Evolutionary conservation across 2,113 vertebrate genomes (phyloP).

Genomic region (Nothoprocta pentlandii): DNA sequence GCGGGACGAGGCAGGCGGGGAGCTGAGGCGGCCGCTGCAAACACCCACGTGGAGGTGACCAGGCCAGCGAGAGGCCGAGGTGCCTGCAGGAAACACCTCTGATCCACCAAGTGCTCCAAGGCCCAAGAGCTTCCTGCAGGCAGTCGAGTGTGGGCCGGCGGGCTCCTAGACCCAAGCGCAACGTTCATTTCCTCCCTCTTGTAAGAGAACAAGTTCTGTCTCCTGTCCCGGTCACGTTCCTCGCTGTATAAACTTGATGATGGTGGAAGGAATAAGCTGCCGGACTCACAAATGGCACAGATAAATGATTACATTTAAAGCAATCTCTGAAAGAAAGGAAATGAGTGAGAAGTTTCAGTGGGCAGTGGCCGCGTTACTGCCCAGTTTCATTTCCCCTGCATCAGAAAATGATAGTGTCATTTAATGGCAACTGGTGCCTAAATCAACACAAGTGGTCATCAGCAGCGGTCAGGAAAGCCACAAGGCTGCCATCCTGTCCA

Average conservation of each 20-base stretch:
- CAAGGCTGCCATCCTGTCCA: not conserved
- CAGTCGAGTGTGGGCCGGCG: not conserved
- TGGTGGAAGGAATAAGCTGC: not conserved
- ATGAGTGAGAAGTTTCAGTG: not conserved
- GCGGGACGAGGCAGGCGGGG: not conserved
- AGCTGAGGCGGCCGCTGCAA: not conserved
- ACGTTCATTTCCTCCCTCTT: not conserved
- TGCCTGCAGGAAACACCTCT: not conserved
- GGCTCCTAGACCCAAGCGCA: not conserved
- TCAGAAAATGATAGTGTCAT: not conserved
- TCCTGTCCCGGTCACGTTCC: not conserved
- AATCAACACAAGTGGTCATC: not conserved
- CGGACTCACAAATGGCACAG: not conserved
- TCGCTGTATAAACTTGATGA: rapidly evolving
- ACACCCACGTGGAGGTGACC: not conserved
- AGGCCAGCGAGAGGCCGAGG: not conserved
- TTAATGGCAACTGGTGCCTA: not conserved
- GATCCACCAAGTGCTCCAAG: not conserved
- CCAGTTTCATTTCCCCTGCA: not conserved
- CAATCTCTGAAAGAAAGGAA: conserved; percentile 34
- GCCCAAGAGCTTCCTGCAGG: not conserved
- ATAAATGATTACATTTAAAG: not conserved
- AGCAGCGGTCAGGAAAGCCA: not conserved
- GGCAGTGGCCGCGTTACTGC: rapidly evolving
- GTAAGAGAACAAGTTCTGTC: not conserved